Conservation (phyloP, 2,888 invertebrate genomes). For the Deilephila porcellus region DNA sequence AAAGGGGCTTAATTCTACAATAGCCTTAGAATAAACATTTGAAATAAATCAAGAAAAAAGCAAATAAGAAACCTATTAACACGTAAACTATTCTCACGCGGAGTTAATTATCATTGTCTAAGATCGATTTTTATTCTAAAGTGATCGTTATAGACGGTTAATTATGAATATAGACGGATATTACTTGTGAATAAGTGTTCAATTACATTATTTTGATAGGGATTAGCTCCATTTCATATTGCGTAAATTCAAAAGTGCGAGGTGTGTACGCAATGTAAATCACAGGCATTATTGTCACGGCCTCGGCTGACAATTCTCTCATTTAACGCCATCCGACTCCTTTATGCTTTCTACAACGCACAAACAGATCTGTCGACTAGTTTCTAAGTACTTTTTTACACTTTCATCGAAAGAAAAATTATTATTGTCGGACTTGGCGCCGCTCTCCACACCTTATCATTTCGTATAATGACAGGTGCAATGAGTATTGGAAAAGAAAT, state of each 20-base stretch:
- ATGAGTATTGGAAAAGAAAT: constrained; percentile 14
- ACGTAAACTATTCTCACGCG: too few relatives aligned
- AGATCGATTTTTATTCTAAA: too few relatives aligned
- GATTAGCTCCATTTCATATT: neutral
- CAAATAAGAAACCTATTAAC: too few relatives aligned
- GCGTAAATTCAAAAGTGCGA: constrained; percentile 3
- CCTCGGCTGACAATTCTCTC: constrained; percentile 31
- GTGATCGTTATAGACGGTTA: too few relatives aligned
- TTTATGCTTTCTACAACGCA: constrained; percentile 60
- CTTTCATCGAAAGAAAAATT: constrained; percentile 36
- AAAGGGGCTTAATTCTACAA: too few relatives aligned
- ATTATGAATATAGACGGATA: too few relatives aligned
- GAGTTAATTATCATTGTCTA: too few relatives aligned
- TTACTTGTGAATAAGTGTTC: too few relatives aligned
- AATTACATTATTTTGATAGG: too few relatives aligned
- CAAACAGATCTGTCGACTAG: constrained; percentile 43
- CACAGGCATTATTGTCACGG: constrained; percentile 24
- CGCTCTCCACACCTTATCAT: constrained; percentile 19
- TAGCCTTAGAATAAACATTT: too few relatives aligned
- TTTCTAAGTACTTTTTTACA: constrained; percentile 44
- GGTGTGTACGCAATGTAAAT: constrained; percentile 8
- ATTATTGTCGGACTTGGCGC: constrained; percentile 16
- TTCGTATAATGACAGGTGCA: constrained; percentile 25
- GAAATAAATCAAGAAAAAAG: too few relatives aligned
- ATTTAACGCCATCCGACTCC: constrained; percentile 56